A percentile compares a stretch with the other conserved stretches of the same genome.
Conservation (phyloP, 2,113 vertebrate genomes). For the Channa argus region DNA sequence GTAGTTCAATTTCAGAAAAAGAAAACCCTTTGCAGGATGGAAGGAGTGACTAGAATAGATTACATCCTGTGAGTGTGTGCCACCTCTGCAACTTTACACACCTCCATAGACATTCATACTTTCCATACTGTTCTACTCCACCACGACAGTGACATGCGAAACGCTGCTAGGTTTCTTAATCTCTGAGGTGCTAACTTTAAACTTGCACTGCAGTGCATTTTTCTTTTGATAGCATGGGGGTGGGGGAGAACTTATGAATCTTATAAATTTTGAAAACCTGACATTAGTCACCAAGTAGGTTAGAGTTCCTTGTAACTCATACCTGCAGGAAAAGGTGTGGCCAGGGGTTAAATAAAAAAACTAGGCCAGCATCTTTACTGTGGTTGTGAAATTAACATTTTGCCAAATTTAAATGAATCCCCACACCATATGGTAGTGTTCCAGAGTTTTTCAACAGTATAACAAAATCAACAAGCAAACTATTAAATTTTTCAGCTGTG, state of each 20-base stretch:
- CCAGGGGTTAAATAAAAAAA: not conserved
- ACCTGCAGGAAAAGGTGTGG: not conserved
- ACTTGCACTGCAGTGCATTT: not conserved
- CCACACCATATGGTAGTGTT: no score
- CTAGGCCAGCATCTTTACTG: not conserved
- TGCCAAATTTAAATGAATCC: no score
- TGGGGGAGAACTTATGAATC: not conserved
- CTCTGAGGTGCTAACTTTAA: not conserved
- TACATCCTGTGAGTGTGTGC: constrained; percentile 64
- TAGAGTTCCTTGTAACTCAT: not conserved
- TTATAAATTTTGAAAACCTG: not conserved
- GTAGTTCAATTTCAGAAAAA: constrained; percentile 23
- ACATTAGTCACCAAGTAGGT: not conserved
- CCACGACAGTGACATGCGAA: not conserved
- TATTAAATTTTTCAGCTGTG: no score
- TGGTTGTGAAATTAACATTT: not conserved
- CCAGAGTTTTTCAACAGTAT: no score
- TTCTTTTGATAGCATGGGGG: not conserved
- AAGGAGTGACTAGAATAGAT: constrained; percentile 69
- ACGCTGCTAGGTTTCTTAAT: constrained; percentile 1
- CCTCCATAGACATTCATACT: constrained; percentile 63
- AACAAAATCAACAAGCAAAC: no score
- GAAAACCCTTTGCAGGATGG: constrained; percentile 56
- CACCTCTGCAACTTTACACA: constrained; percentile 51
- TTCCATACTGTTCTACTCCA: constrained; percentile 42